A percentile compares a stretch with the other conserved stretches of the same genome.
phyloP scores from a whole-genome alignment of 2,888 invertebrate species.

The Hydroisotoma schaefferi region DNA sequence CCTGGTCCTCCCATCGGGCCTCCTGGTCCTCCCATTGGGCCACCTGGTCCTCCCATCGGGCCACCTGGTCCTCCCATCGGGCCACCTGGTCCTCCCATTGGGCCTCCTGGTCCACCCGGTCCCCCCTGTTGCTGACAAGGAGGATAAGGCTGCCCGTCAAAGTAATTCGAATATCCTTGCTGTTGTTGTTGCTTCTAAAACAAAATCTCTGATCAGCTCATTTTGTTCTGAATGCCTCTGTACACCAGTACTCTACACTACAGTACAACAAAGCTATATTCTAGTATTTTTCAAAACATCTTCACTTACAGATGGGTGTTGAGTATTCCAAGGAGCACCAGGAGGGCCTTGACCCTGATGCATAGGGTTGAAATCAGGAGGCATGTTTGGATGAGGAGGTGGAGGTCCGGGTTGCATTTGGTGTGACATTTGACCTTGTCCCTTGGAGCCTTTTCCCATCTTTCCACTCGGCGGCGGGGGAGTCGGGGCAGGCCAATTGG shows the following conservation, averaged over 20 bases:
- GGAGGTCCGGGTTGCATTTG: constrained; percentile 34
- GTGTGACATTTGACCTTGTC: not conserved
- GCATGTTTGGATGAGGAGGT: constrained; percentile 43
- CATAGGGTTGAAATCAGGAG: constrained; percentile 46
- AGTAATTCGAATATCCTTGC: constrained; percentile 48
- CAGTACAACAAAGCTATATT: not conserved
- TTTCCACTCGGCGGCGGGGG: constrained; percentile 28
- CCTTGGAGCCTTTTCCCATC: constrained; percentile 45
- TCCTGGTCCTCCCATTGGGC: constrained; percentile 39
- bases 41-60: constrained; percentile 20
- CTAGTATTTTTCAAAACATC: constrained; percentile 6
- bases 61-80: constrained; percentile 46
- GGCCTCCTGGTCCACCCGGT: constrained; percentile 44
- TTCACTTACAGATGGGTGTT: constrained; percentile 42
- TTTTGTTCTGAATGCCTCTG: not conserved
- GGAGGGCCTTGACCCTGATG: constrained; percentile 41
- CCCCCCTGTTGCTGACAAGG: constrained; percentile 38
- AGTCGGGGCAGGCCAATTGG: constrained; percentile 38
- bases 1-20: constrained; percentile 48
- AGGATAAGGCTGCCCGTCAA: constrained; percentile 40
- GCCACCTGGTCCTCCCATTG: constrained; percentile 33
- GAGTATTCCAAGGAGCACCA: constrained; percentile 44
- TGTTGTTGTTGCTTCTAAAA: constrained; percentile 43
- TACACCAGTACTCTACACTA: not conserved
- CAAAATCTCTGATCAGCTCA: constrained; percentile 5